A percentile compares a stretch with the other conserved stretches of the same genome.
These are phyloP conservation scores for Chorisops tibialis DNA, from an alignment of 2,888 invertebrate species.

Conservation along the genomic window DNA sequence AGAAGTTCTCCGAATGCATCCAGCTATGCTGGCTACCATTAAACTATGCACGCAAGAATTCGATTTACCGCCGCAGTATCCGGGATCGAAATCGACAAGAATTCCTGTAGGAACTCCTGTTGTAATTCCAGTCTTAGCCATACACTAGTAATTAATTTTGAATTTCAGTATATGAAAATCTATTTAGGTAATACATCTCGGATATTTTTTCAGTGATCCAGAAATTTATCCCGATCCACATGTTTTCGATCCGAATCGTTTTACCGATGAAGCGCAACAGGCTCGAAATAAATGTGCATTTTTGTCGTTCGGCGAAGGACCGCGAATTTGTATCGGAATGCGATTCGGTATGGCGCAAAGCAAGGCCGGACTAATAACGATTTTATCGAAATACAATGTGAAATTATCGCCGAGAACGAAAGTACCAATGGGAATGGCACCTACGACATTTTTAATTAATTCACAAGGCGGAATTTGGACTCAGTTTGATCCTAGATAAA, in stretches of 20 bases:
- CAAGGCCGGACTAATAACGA: conserved; percentile 29
- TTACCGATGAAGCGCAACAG: conserved; percentile 11
- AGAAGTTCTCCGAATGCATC: conserved; percentile 19
- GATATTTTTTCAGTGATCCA: conserved; percentile 25
- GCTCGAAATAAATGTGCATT: conserved; percentile 22
- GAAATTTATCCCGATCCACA: conserved; percentile 27
- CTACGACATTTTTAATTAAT: conserved; percentile 25
- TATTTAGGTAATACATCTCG: neutral
- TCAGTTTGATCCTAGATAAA: conserved; percentile 21
- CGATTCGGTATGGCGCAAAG: conserved; percentile 31
- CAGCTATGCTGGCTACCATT: conserved; percentile 9
- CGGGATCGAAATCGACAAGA: neutral
- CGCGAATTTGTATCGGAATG: conserved; percentile 30
- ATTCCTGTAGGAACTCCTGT: conserved; percentile 6
- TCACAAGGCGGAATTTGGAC: conserved; percentile 30
- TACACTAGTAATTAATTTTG: conserved; percentile 13
- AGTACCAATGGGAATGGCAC: conserved; percentile 24
- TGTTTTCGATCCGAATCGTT: conserved; percentile 30
- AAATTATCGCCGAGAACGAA: conserved; percentile 26
- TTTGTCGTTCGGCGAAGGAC: conserved; percentile 30
- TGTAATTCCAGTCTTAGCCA: conserved; percentile 10
- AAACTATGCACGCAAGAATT: conserved; percentile 8
- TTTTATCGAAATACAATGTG: conserved; percentile 28
- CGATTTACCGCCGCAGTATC: conserved; percentile 22
- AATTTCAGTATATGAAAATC: neutral